A percentile compares a stretch with the other conserved stretches of the same genome.
phyloP scores from a whole-genome alignment of 2,113 vertebrate genomes.

The Suncus etruscus region DNA sequence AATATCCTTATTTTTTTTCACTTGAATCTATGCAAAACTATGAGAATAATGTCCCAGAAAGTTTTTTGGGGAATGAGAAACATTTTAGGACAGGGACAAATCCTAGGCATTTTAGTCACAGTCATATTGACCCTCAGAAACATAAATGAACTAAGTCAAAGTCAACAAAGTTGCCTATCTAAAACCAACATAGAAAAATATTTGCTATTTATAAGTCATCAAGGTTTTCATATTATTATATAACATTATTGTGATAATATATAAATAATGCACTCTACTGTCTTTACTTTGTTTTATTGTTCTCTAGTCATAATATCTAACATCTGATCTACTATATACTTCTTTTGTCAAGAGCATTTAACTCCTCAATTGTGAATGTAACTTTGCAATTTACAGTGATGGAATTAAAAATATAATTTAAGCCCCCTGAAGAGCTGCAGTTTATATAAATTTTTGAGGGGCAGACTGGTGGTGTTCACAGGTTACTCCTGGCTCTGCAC shows the following conservation, averaged over 20 bases:
- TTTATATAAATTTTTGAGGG: not conserved
- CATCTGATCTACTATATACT: not conserved
- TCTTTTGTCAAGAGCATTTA: conserved; percentile 8
- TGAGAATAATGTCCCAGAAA: not conserved
- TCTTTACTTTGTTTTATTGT: not conserved
- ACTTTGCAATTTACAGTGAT: no score
- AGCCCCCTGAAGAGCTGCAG: not conserved
- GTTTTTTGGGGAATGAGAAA: not conserved
- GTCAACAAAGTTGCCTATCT: not conserved
- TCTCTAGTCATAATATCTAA: not conserved
- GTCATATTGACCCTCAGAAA: not conserved
- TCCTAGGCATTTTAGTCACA: not conserved
- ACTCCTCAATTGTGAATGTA: not conserved
- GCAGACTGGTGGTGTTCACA: no score
- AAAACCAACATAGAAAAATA: not conserved
- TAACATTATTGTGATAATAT: not conserved
- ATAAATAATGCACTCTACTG: not conserved
- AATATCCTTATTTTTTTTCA: not conserved
- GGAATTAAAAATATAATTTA: no score
- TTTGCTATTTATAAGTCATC: not conserved
- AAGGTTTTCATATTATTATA: not conserved
- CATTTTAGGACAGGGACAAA: not conserved
- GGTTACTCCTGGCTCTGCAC: no score
- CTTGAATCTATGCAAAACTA: not conserved
- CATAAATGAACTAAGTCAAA: not conserved